These are phyloP conservation scores for Trematomus bernacchii DNA, from an alignment of 2,797 vertebrate genomes.

Conservation along the genomic window DNA sequence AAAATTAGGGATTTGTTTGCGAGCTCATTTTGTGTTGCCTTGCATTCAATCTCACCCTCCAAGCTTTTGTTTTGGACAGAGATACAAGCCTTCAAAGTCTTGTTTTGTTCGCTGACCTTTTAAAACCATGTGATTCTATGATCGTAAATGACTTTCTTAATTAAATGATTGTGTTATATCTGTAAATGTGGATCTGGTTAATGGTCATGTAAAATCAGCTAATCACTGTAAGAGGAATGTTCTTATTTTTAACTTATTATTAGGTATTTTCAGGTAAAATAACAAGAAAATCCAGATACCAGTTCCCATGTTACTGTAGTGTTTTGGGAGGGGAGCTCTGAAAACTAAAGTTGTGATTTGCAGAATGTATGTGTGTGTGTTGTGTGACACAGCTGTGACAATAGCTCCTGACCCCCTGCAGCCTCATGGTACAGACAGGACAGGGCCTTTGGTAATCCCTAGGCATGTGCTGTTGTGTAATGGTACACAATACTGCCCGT, in stretches of 20 bases:
- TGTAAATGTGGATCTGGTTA: background rate
- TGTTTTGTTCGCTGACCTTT: background rate
- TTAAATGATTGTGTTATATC: constrained; percentile 3
- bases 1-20: constrained; percentile 1
- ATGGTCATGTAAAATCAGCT: background rate
- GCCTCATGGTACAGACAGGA: constrained; percentile 65
- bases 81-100: constrained; percentile 2
- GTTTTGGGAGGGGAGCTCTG: constrained; percentile 5
- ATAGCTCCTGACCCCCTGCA: constrained; percentile 69
- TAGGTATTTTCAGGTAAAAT: background rate
- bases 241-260: background rate
- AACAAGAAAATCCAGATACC: constrained; percentile 7
- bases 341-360: constrained; percentile 42
- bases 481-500: constrained; percentile 59
- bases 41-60: constrained; percentile 18
- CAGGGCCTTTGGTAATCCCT: constrained; percentile 74
- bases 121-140: background rate
- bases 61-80: constrained; percentile 34
- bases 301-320: background rate
- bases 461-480: constrained; percentile 81
- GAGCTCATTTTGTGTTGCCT: constrained; percentile 22
- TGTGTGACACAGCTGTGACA: constrained; percentile 70
- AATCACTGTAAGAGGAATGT: constrained; percentile 2
- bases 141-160: background rate
- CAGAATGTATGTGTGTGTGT: constrained; percentile 22